phyloP scores from a whole-genome alignment of 2,113 vertebrate species.

The Embiotoca jacksoni region DNA sequence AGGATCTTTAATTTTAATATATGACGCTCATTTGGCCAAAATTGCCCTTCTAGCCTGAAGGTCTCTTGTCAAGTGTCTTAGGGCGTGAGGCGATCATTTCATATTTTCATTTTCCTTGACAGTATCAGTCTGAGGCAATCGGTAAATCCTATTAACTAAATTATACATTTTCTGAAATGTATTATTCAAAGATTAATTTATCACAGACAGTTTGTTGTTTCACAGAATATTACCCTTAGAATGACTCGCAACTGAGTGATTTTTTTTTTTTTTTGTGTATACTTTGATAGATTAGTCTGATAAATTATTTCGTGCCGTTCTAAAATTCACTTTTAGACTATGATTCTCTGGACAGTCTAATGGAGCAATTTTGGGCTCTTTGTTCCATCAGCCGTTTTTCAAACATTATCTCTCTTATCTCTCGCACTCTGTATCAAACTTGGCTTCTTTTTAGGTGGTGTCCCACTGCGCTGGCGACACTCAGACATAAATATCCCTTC shows the following conservation, averaged over 20 bases:
- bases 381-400: slow-evolving; percentile 66
- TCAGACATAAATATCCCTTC: slow-evolving; percentile 75
- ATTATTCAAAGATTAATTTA: slow-evolving; percentile 77
- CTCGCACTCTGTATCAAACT: slow-evolving; percentile 55
- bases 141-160: slow-evolving; percentile 72
- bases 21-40: slow-evolving; percentile 49
- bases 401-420: slow-evolving; percentile 44
- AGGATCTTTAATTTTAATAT: slow-evolving; percentile 64
- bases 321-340: slow-evolving; percentile 63
- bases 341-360: slow-evolving; percentile 69
- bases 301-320: slow-evolving; percentile 71
- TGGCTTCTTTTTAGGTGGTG: slow-evolving; percentile 66
- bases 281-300: slow-evolving; percentile 73
- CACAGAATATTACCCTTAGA: slow-evolving; percentile 69
- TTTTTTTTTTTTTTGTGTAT: slow-evolving; percentile 56
- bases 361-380: slow-evolving; percentile 69
- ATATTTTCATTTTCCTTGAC: slow-evolving; percentile 58
- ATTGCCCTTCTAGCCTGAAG: slow-evolving; percentile 54
- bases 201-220: slow-evolving; percentile 70
- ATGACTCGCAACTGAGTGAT: slow-evolving; percentile 39
- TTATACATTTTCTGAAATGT: slow-evolving; percentile 75
- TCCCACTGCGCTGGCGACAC: slow-evolving; percentile 71
- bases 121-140: slow-evolving; percentile 53
- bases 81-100: slow-evolving; percentile 40
- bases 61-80: slow-evolving; percentile 44